Evolutionary conservation across 2,888 invertebrate species (phyloP), one percentile per base, ranked within the genome.

Genomic region (Physocephala rufipes): DNA sequence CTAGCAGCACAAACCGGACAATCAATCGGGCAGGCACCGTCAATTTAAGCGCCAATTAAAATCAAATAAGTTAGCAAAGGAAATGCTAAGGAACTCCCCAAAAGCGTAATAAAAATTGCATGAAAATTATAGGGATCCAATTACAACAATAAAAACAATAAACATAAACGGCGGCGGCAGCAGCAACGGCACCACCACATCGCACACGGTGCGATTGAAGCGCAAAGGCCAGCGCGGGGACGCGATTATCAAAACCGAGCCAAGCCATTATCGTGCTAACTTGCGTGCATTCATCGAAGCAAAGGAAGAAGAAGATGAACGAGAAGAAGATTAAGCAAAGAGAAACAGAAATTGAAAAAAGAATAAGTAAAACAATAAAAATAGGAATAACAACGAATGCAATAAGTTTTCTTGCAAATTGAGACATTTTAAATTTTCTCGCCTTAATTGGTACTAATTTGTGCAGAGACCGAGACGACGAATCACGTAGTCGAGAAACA

Each of bases 1-100:
- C n/a, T n/a, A n/a, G n/a, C 67, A 36, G 19, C 62, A 67, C n/a
- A n/a, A n/a, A 61, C 55, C 61, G 45, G 51, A 45, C 55, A 9
- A 55, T 36, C 49, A 67, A 21, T 61, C 71, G 63, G 68, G 36
- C 75, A 73, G 73, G 66, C 74, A 74, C 78, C 80, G 64, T 71
- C 81, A 82, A 82, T 82, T 81, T 82, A 66, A 79, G 80, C 81
- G 82, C 83, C 82, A 82, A 83, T 82, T 82, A 82, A 82, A 82
- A 83, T 81, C 82, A 82, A 82, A 82, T 82, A 82, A 83, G 76
- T 83, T 82, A 81, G 75, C 74, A 77, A 77, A 74, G 77, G 78
- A 78, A 83, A 81, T 80, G 77, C 76, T 72, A 76, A 66, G 28
- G 5, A 62, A 68, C 68, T 61, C 68, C 68, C 49, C 62, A 15